Conservation (phyloP, 2,797 vertebrate species). For the Cossypha polioptera region DNA sequence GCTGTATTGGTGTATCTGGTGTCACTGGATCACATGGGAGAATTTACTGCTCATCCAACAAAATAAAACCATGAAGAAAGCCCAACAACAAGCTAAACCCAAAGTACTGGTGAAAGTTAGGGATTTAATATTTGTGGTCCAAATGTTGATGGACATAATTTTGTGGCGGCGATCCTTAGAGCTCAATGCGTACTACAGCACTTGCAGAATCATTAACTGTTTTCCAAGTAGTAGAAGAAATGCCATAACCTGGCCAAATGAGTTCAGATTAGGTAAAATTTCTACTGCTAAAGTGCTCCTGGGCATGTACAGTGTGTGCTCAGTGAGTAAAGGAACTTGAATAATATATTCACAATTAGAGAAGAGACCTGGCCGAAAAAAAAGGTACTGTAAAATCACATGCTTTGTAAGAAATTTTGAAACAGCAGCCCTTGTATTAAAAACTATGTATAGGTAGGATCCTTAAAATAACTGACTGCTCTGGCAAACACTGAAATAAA, state of each 20-base stretch:
- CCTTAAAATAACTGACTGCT: background rate
- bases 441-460: background rate
- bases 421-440: background rate
- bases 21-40: background rate
- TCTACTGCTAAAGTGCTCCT: background rate
- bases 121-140: background rate
- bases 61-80: background rate
- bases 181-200: background rate
- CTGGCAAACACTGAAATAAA: background rate
- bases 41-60: background rate
- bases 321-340: background rate
- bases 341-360: background rate
- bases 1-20: background rate
- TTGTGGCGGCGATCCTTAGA: background rate
- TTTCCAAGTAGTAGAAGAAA: background rate
- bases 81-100: background rate
- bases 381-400: background rate
- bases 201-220: background rate
- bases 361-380: background rate
- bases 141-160: background rate
- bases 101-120: background rate
- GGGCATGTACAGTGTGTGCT: background rate
- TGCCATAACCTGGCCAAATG: background rate
- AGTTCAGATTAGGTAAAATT: background rate
- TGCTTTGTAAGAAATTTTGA: background rate